These are phyloP conservation scores for Ia io DNA, from an alignment of 2,113 vertebrate genomes.

Conservation along the genomic window DNA sequence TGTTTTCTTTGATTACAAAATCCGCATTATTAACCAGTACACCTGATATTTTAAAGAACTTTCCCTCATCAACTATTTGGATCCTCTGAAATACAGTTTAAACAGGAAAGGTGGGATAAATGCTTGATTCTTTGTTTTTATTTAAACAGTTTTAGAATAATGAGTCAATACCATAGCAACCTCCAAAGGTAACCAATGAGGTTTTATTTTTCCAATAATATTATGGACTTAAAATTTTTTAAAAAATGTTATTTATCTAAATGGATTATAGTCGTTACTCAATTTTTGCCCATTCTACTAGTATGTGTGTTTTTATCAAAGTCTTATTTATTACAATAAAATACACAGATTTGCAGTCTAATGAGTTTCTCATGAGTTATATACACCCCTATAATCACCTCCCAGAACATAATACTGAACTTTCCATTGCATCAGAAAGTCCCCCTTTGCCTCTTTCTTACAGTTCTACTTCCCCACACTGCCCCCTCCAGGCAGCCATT, in stretches of 20 bases:
- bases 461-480: neutral
- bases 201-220: neutral
- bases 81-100: neutral
- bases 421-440: neutral
- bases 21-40: too few relatives aligned
- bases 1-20: too few relatives aligned
- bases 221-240: neutral
- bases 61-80: neutral
- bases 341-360: neutral
- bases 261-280: neutral
- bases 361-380: neutral
- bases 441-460: neutral
- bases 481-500: neutral
- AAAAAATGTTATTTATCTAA: constrained; percentile 8
- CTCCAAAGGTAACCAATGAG: neutral
- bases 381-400: neutral
- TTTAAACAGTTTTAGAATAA: constrained; percentile 29
- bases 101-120: neutral
- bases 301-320: neutral
- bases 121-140: neutral
- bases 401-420: neutral
- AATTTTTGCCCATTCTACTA: neutral
- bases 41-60: neutral
- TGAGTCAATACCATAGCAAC: neutral
- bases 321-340: neutral